Conservation (phyloP, 2,888 invertebrate genomes). For the Pseudococcus longispinus region DNA sequence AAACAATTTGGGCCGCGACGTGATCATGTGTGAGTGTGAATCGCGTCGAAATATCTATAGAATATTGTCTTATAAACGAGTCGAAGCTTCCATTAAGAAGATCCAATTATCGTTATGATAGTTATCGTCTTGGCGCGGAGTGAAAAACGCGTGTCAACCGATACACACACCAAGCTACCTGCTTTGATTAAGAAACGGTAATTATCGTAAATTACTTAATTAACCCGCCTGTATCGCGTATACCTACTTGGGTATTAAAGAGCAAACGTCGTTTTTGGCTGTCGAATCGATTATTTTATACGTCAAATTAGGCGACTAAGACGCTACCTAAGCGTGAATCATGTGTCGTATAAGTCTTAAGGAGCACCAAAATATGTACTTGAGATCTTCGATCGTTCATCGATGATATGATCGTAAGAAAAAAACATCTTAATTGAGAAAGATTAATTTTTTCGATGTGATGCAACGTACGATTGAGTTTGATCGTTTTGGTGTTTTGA, state of each 20-base stretch:
- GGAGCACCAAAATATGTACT: not conserved
- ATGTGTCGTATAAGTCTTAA: not conserved
- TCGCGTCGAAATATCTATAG: not conserved
- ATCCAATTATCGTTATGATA: slow-evolving; percentile 28
- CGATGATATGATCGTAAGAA: not conserved
- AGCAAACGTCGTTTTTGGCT: slow-evolving; percentile 4
- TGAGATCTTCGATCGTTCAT: not conserved
- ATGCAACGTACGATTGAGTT: no score
- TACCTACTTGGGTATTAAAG: not conserved
- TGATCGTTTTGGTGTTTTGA: no score
- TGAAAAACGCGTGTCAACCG: slow-evolving; percentile 16
- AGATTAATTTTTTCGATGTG: no score
- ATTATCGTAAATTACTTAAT: slow-evolving; percentile 8
- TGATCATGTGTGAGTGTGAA: not conserved
- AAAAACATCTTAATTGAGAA: not conserved
- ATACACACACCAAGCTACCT: not conserved
- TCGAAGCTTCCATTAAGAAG: slow-evolving; percentile 15
- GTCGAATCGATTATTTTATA: not conserved
- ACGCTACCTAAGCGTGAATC: not conserved
- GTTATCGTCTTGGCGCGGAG: not conserved
- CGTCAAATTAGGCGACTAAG: not conserved
- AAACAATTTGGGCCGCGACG: not conserved
- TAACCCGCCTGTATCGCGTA: not conserved
- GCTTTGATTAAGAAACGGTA: slow-evolving; percentile 17
- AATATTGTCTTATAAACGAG: not conserved